Conservation (phyloP, 2,113 vertebrate species). For the Malurus cyaneus region DNA sequence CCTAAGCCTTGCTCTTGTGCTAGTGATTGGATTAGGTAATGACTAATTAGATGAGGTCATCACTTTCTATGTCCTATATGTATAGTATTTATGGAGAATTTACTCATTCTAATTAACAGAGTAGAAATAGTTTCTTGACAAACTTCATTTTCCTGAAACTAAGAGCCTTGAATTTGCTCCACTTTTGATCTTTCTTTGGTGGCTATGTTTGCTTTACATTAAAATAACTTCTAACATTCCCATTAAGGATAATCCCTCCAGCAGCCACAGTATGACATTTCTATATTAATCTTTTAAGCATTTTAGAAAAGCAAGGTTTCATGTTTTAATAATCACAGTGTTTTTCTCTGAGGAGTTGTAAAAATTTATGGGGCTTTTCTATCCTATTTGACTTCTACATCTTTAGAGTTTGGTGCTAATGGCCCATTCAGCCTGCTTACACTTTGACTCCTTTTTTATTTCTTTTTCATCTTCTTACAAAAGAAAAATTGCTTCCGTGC, state of each 20-base stretch:
- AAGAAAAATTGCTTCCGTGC: slow-evolving; percentile 44
- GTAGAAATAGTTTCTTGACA: slow-evolving; percentile 40
- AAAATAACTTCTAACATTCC: slow-evolving; percentile 67
- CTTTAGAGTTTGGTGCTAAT: slow-evolving; percentile 67
- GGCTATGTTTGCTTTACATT: slow-evolving; percentile 69
- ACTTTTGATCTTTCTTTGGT: slow-evolving; percentile 60
- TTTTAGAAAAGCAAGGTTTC: slow-evolving; percentile 69
- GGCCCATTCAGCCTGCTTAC: slow-evolving; percentile 54
- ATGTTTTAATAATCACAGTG: slow-evolving; percentile 71
- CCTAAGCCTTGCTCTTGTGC: neutral
- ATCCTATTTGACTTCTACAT: slow-evolving; percentile 70
- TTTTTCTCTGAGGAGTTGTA: slow-evolving; percentile 64
- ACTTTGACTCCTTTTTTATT: slow-evolving; percentile 47
- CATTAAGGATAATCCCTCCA: slow-evolving; percentile 68
- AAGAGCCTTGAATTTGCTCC: slow-evolving; percentile 38
- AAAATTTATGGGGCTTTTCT: slow-evolving; percentile 72
- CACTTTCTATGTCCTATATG: slow-evolving; percentile 16
- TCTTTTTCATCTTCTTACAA: slow-evolving; percentile 62
- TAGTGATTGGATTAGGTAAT: slow-evolving; percentile 49
- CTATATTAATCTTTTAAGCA: slow-evolving; percentile 71
- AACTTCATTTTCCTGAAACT: slow-evolving; percentile 54
- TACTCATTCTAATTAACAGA: slow-evolving; percentile 38
- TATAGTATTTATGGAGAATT: slow-evolving; percentile 40
- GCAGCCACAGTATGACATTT: slow-evolving; percentile 63
- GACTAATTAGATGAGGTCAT: slow-evolving; percentile 57